Percentiles rank a stretch among this genome's conserved stretches.
These are phyloP conservation scores for Ahaetulla prasina DNA, from an alignment of 2,113 vertebrate genomes.

Conservation along the genomic window DNA sequence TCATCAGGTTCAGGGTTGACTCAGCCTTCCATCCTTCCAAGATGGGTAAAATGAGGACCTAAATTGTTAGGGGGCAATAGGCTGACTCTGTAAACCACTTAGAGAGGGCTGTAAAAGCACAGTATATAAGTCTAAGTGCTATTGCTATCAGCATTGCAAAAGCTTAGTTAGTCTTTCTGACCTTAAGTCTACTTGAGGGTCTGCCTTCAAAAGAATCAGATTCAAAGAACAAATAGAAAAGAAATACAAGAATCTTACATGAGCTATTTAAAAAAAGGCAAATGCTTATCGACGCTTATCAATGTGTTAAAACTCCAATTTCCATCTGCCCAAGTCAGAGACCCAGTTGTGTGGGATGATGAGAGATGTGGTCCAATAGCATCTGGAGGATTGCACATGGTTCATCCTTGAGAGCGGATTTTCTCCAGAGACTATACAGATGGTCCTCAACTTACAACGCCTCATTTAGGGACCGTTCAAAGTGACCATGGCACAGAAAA, in stretches of 20 bases:
- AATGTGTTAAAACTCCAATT: not conserved
- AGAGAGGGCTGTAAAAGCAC: too few species aligned
- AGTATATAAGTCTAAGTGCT: too few species aligned
- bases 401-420: not conserved
- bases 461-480: too few species aligned
- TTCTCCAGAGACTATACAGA: not conserved
- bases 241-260: not conserved
- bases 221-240: constrained; percentile 17
- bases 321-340: not conserved
- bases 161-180: too few species aligned
- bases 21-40: too few species aligned
- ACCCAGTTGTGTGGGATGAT: not conserved
- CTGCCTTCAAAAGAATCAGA: not conserved
- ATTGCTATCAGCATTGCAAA: too few species aligned
- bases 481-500: too few species aligned
- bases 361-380: not conserved
- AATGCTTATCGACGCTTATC: not conserved
- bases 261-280: not conserved
- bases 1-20: too few species aligned
- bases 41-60: too few species aligned
- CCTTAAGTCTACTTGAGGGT: not conserved
- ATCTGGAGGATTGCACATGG: not conserved
- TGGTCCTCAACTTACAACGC: too few species aligned
- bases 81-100: too few species aligned
- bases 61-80: too few species aligned